Conservation (phyloP, 2,888 invertebrate genomes). For the Calameuta idolon region DNA sequence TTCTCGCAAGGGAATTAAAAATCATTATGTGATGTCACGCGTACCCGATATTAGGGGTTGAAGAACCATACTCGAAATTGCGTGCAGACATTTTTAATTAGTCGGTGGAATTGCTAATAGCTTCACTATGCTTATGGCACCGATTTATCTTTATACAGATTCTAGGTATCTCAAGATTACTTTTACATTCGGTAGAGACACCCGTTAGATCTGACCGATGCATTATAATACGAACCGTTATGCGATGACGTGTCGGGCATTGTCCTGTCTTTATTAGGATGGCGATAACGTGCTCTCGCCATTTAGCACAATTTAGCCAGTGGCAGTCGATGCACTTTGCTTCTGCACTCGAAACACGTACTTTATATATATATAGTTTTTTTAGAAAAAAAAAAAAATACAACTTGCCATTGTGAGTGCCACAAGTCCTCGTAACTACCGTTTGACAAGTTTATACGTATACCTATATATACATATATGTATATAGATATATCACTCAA, state of each 20-base stretch:
- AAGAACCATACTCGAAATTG: slow-evolving; percentile 28
- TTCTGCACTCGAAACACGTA: background rate
- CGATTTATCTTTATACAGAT: background rate
- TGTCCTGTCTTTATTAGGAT: slow-evolving; percentile 6
- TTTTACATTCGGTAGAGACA: background rate
- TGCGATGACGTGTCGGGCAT: slow-evolving; percentile 2
- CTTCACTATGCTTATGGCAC: slow-evolving; percentile 5
- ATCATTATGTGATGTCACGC: background rate
- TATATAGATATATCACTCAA: background rate
- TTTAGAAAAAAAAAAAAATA: too few relatives aligned
- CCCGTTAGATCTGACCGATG: background rate
- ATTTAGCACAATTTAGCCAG: slow-evolving; percentile 49
- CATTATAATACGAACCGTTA: background rate
- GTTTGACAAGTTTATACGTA: background rate
- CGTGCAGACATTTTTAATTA: slow-evolving; percentile 55
- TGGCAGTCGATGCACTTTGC: background rate
- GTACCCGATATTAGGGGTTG: background rate
- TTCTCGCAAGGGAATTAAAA: background rate
- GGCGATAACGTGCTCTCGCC: slow-evolving; percentile 32
- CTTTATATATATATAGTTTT: background rate
- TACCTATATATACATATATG: too few relatives aligned
- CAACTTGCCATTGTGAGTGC: too few relatives aligned
- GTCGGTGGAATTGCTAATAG: slow-evolving; percentile 44
- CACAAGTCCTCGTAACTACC: too few relatives aligned
- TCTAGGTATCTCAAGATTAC: background rate